These are phyloP conservation scores for Cosmia pyralina DNA, from an alignment of 2,888 invertebrate species.

Conservation along the genomic window DNA sequence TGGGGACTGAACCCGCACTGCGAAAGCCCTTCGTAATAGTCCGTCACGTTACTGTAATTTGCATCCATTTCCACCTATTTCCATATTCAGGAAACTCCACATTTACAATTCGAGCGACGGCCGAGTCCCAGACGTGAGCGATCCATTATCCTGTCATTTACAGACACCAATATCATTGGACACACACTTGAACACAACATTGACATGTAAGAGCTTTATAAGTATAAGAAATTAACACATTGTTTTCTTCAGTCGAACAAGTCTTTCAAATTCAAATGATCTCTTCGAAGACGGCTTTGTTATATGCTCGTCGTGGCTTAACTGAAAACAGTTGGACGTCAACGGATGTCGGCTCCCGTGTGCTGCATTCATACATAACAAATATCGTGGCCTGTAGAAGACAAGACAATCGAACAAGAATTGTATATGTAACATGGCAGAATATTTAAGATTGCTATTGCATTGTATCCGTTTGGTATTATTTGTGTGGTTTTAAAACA, in stretches of 20 bases:
- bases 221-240: slow-evolving; percentile 71
- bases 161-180: slow-evolving; percentile 50
- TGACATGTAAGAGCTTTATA: slow-evolving; percentile 53
- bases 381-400: slow-evolving; percentile 77
- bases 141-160: slow-evolving; percentile 52
- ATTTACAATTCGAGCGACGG: slow-evolving; percentile 42
- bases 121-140: slow-evolving; percentile 42
- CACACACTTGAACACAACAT: slow-evolving; percentile 54
- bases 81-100: slow-evolving; percentile 60
- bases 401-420: slow-evolving; percentile 81
- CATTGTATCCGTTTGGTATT: slow-evolving; percentile 31
- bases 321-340: slow-evolving; percentile 86
- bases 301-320: slow-evolving; percentile 77
- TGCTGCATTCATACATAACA: slow-evolving; percentile 83
- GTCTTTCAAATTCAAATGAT: slow-evolving; percentile 78
- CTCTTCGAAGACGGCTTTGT: slow-evolving; percentile 76
- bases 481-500: slow-evolving; percentile 18
- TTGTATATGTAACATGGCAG: slow-evolving; percentile 77
- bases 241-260: slow-evolving; percentile 70
- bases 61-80: slow-evolving; percentile 70
- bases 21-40: slow-evolving; percentile 79
- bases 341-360: slow-evolving; percentile 81
- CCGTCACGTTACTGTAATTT: slow-evolving; percentile 72
- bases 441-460: slow-evolving; percentile 72
- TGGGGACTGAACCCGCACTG: slow-evolving; percentile 86